Base-by-base conservation (phyloP, 2,113 vertebrate species). In the Platycercus adscitus region DNA sequence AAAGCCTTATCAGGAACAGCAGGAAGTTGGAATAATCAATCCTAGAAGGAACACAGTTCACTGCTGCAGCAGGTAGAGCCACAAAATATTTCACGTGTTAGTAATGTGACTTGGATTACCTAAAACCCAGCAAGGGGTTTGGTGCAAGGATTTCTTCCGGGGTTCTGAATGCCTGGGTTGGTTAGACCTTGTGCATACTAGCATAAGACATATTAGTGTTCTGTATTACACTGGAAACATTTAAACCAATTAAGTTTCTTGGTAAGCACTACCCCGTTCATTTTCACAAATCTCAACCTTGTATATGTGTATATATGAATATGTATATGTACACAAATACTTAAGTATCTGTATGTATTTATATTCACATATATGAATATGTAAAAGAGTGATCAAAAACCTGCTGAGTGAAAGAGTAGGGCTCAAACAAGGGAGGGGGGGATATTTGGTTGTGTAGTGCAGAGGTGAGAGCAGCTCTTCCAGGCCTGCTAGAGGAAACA, bases 1-100 rank as follows among this genome's bases (percentile, higher is more conserved):
- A 93, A 81, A 91, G 24, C 60, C 65, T 95, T 86, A 92, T 92
- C 55, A 39, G 93, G 83, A 80, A 33, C 43, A 84, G 86, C 94
- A 88, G 69, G 77, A 90, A 91, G 88, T 39, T 83, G 69, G 68
- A 92, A 91, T 92, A 86, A 96, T 94, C 92, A 93, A 0, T 93
- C 72, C 83, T 71, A 26, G 83, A 80, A 86, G 88, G 76, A 93
- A 26, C 11, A 33, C 1, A 3, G 64, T 49, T 83, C 60, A 52
- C 17, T 66, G 77, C 90, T 89, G 61, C 49, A 86, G 94, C 46
- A 91, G 82, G 79, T 66, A 69, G 53, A 49, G 63, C 66, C 55
- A 13, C 53, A 58, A 73, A 91, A 72, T 56, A 83, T 61, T 92
- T 73, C 79, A 77, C 19, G 13, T 52, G 14, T n/a, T 63, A 35